Evolutionary conservation across 1,140 invertebrate species (phyloP).

Genomic region (Bombyx mori): ASM3026992v2 NC_085124.1:10079501-10080000

Average conservation of each 20-base stretch:
- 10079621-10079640: slow-evolving; percentile 66
- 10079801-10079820: no score
- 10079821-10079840: no score
- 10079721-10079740: not conserved
- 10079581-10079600: slow-evolving; percentile 80
- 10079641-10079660: slow-evolving; percentile 60
- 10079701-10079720: not conserved
- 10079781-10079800: no score
- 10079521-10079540: slow-evolving; percentile 86
- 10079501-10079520: slow-evolving; percentile 77
- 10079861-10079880: no score
- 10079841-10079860: no score
- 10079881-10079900: not conserved
- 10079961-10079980: slow-evolving; percentile 84
- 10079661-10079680: slow-evolving; percentile 1
- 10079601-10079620: slow-evolving; percentile 74
- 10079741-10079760: no score
- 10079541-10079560: slow-evolving; percentile 81
- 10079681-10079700: not conserved
- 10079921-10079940: slow-evolving; percentile 92
- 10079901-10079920: slow-evolving; percentile 75
- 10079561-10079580: slow-evolving; percentile 76
- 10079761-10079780: no score
- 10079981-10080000: slow-evolving; percentile 85
- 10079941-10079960: slow-evolving; percentile 89